Evolutionary conservation across 2,113 vertebrate species (phyloP).

Genomic region (Toxotes chatareus): DNA sequence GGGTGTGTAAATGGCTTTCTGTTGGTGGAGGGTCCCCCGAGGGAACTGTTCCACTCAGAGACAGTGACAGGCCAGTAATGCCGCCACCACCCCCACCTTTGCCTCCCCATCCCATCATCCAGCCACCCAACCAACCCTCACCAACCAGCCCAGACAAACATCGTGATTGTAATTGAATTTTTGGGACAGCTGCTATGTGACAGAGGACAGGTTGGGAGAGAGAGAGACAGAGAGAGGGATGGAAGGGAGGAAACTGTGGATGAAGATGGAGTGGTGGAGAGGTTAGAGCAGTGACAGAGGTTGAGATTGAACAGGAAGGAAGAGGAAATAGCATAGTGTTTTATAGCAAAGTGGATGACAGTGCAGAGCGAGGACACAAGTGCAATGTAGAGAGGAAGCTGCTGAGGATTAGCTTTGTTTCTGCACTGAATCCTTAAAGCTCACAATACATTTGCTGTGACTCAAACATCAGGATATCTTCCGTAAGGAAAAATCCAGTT

Average conservation of each 20-base stretch:
- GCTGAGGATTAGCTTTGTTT: conserved; percentile 42
- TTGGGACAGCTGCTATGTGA: conserved; percentile 72
- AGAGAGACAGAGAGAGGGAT: conserved; percentile 45
- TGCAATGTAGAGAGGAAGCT: conserved; percentile 27
- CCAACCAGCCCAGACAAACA: conserved; percentile 76
- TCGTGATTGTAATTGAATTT: conserved; percentile 88
- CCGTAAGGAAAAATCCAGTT: not conserved
- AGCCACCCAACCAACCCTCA: conserved; percentile 33
- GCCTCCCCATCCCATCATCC: conserved; percentile 33
- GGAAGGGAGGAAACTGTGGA: conserved; percentile 9
- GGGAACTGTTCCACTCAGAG: conserved; percentile 66
- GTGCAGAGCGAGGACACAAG: conserved; percentile 35
- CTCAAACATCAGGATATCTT: not conserved
- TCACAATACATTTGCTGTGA: conserved; percentile 25
- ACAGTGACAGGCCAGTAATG: conserved; percentile 74
- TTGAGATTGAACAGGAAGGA: conserved; percentile 69
- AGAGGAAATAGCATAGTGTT: conserved; percentile 69
- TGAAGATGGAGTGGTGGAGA: conserved; percentile 66
- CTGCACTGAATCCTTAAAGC: conserved; percentile 7
- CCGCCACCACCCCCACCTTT: conserved; percentile 50
- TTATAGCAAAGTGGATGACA: conserved; percentile 54
- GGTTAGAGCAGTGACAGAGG: conserved; percentile 66
- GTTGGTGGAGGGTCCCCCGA: conserved; percentile 66
- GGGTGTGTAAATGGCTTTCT: conserved; percentile 78
- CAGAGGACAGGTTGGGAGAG: conserved; percentile 54